Evolutionary conservation across 2,888 invertebrate species (phyloP).

Genomic region (Arctia plantaginis): DNA sequence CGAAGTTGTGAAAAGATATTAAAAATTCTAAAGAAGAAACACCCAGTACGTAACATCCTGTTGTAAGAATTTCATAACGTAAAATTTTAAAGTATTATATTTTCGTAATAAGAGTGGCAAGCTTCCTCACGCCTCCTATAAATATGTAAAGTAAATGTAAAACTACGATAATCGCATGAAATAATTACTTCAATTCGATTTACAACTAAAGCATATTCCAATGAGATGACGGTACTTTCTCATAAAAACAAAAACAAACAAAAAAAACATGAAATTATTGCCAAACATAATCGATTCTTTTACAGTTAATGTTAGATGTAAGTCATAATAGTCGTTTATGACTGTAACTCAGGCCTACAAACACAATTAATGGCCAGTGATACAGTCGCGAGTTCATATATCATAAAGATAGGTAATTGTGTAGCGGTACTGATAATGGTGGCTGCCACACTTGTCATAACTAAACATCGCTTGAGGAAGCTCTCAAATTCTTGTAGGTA

Average conservation of each 20-base stretch:
- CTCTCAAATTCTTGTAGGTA: background rate
- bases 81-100: background rate
- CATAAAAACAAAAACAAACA: too few relatives aligned
- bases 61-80: background rate
- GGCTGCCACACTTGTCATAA: slow-evolving; percentile 1
- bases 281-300: background rate
- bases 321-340: slow-evolving; percentile 1
- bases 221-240: too few relatives aligned
- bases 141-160: too few relatives aligned
- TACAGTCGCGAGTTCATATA: background rate
- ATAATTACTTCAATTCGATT: too few relatives aligned
- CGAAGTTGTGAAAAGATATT: background rate
- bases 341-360: background rate
- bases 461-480: slow-evolving; percentile 7
- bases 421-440: slow-evolving; percentile 2
- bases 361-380: background rate
- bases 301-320: background rate
- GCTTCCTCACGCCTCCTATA: too few relatives aligned
- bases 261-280: background rate
- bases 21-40: slow-evolving; percentile 4
- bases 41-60: background rate
- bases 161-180: too few relatives aligned
- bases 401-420: background rate
- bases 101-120: background rate
- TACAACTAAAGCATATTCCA: too few relatives aligned